Conservation (phyloP, 2,113 vertebrate genomes). For the Embiotoca jacksoni region DNA sequence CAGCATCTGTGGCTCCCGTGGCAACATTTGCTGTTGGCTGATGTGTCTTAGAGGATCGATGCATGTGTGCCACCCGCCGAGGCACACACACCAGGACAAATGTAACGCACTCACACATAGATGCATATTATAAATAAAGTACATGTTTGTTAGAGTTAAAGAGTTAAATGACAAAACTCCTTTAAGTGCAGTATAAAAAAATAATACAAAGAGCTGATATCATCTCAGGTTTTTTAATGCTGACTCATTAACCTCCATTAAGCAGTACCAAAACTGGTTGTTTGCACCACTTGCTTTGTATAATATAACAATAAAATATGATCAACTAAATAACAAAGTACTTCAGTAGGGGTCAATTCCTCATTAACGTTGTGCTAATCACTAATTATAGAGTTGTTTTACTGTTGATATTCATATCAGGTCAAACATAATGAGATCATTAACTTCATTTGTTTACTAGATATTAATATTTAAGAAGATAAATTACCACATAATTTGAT, state of each 20-base stretch:
- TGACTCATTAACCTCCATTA: not conserved
- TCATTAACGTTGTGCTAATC: not conserved
- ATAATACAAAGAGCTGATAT: slow-evolving; percentile 5
- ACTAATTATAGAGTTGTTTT: not conserved
- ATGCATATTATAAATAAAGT: not conserved
- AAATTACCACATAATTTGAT: too few species aligned
- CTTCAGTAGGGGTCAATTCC: not conserved
- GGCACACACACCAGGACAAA: not conserved
- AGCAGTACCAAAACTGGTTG: not conserved
- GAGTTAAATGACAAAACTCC: not conserved
- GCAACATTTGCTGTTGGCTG: slow-evolving; percentile 44
- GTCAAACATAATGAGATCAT: not conserved
- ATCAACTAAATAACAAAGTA: slow-evolving; percentile 4
- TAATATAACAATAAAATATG: slow-evolving; percentile 6
- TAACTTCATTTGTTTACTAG: too few species aligned
- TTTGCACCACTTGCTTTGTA: not conserved
- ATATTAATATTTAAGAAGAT: too few species aligned
- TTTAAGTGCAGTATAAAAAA: not conserved
- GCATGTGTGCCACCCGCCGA: slow-evolving; percentile 7
- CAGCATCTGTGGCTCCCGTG: slow-evolving; percentile 59
- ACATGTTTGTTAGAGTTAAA: not conserved
- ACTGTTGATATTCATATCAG: not conserved
- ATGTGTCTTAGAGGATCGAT: slow-evolving; percentile 54
- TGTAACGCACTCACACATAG: not conserved
- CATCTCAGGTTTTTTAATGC: not conserved